Conservation (phyloP, 2,113 vertebrate genomes). For the Salvator merianae region DNA sequence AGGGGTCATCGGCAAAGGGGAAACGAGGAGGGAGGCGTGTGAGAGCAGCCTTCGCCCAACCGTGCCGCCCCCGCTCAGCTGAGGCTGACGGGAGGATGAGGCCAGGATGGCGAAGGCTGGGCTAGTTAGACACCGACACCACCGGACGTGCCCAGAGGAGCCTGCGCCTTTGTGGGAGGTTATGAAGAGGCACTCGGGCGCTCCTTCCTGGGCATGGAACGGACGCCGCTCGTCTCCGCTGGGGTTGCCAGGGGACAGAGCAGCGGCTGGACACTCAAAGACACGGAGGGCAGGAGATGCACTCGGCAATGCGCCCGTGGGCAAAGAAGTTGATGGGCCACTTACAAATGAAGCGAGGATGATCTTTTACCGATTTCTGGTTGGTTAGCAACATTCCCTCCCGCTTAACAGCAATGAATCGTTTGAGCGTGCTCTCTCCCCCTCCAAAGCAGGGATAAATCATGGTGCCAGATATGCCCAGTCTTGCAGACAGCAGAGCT, state of each 20-base stretch:
- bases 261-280: background rate
- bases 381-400: background rate
- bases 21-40: constrained; percentile 64
- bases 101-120: no score
- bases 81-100: background rate
- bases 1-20: constrained; percentile 52
- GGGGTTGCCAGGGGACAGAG: background rate
- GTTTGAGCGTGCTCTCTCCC: background rate
- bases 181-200: constrained; percentile 30
- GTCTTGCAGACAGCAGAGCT: background rate
- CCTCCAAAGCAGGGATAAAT: background rate
- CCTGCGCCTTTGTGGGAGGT: no score
- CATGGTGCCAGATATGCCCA: background rate
- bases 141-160: constrained; percentile 11
- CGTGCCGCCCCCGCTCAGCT: no score
- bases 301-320: background rate
- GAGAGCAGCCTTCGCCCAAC: background rate
- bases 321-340: background rate
- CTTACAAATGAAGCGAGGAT: constrained; percentile 17
- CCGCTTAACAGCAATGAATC: background rate
- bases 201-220: background rate
- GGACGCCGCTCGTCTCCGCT: no score
- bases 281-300: background rate
- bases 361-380: constrained; percentile 25
- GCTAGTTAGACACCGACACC: background rate